Evolutionary conservation across 2,113 vertebrate species (phyloP), one percentile per base, ranked within the genome.

Genomic region (Donacobius atricapilla): DNA sequence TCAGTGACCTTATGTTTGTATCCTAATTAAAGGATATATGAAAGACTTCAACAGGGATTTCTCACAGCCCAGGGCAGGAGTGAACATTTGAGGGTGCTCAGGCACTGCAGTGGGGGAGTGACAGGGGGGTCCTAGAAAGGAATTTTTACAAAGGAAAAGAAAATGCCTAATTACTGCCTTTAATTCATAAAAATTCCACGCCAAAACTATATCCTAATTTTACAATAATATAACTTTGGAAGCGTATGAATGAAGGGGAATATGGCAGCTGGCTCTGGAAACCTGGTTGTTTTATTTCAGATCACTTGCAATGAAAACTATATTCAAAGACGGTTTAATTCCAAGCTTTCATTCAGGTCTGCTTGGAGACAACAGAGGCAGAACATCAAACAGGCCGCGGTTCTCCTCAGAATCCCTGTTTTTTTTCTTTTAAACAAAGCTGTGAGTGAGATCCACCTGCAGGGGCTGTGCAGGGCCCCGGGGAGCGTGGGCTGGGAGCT

Each of bases 311-410:
- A 68, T 75, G 91, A 96, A 84, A 89, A 66, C 65, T 73, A 2
- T 68, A 89, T 47, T 90, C 83, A 58, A 61, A 89, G 81, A 72
- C 58, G 20, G 50, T 45, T 94, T 82, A 76, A 96, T 94, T 95
- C 90, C 37, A 16, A 25, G 94, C 96, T 97, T 96, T 97, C 93
- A 80, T 96, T 96, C 89, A 70, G 82, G 69, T 76, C 71, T 92
- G 82, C 96, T 95, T 96, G 94, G 73, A 97, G 96, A 97, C 95
- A 96, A 71, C 92, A 93, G 89, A 93, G 91, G 87, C 97, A 87
- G 92, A 96, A 96, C 97, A 95, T 90, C 96, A 97, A 94, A 89
- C 92, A 96, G 96, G 78, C 94, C 80, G 11, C 21, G 51, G 89
- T 75, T 94, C 93, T 96, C 88, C 90, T 91, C 85, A 57, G 75